Evolutionary conservation across 2,113 vertebrate genomes (phyloP).

Genomic region (Lagopus muta): DNA sequence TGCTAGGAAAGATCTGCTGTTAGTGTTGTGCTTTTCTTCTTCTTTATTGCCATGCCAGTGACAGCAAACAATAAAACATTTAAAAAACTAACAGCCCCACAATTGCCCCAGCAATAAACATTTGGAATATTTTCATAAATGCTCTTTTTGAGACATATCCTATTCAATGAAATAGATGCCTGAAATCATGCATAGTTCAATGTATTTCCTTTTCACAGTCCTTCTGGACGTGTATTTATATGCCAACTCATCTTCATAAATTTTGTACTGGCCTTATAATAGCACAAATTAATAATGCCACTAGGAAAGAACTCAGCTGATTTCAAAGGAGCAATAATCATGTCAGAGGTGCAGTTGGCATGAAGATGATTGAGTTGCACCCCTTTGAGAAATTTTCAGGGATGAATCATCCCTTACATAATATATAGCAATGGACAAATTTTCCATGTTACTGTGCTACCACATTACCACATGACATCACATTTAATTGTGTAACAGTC

Average conservation of each 20-base stretch:
- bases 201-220: conserved; percentile 51
- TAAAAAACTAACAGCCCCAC: not conserved
- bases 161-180: conserved; percentile 41
- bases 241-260: conserved; percentile 62
- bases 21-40: conserved; percentile 2
- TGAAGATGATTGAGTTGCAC: conserved; percentile 71
- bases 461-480: conserved; percentile 54
- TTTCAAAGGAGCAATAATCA: conserved; percentile 69
- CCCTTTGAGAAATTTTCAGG: conserved; percentile 57
- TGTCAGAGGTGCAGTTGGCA: conserved; percentile 71
- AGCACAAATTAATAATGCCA: conserved; percentile 70
- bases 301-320: conserved; percentile 61
- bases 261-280: conserved; percentile 61
- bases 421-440: conserved; percentile 50
- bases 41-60: not conserved
- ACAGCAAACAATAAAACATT: not conserved
- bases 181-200: conserved; percentile 43
- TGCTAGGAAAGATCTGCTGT: conserved; percentile 2
- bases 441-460: conserved; percentile 50
- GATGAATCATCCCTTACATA: conserved; percentile 66
- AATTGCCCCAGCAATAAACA: conserved; percentile 29
- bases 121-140: conserved; percentile 59
- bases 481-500: conserved; percentile 67
- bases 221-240: conserved; percentile 55
- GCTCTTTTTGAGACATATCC: conserved; percentile 48